These are phyloP conservation scores for Thalassarche chlororhynchos DNA, from an alignment of 2,113 vertebrate species.

Conservation along the genomic window DNA sequence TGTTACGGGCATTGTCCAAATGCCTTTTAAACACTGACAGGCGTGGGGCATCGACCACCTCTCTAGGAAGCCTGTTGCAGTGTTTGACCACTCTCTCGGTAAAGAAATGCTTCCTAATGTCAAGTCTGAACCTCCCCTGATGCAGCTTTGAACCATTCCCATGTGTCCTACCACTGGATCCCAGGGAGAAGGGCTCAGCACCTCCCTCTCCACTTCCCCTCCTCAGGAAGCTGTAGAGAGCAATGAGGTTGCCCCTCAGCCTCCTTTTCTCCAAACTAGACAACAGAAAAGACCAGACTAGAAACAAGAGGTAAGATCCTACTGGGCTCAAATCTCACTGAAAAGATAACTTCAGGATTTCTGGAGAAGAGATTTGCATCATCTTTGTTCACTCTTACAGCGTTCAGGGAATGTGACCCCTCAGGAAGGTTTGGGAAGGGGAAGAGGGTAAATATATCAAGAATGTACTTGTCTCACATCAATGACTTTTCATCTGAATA, in stretches of 20 bases:
- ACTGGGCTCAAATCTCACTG: background rate
- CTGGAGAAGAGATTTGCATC: background rate
- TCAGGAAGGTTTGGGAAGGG: background rate
- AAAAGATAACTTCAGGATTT: background rate
- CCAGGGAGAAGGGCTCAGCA: background rate
- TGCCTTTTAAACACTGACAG: background rate
- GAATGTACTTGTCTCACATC: background rate
- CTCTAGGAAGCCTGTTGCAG: background rate
- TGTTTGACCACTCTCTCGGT: background rate
- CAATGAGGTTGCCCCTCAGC: accelerated
- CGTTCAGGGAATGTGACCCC: background rate
- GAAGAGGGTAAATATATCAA: background rate
- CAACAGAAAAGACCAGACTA: background rate
- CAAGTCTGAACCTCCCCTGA: background rate
- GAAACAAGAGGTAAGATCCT: background rate
- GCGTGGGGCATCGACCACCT: accelerated
- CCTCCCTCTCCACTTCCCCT: background rate
- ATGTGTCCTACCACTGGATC: accelerated
- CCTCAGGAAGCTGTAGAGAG: background rate
- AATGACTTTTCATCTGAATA: background rate
- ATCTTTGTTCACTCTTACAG: background rate
- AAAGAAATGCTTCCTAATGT: background rate
- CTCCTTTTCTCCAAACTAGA: background rate
- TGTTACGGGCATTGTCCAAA: background rate
- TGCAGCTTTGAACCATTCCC: background rate